Conservation (phyloP, 2,888 invertebrate genomes). For the Protodeltote pygarga region DNA sequence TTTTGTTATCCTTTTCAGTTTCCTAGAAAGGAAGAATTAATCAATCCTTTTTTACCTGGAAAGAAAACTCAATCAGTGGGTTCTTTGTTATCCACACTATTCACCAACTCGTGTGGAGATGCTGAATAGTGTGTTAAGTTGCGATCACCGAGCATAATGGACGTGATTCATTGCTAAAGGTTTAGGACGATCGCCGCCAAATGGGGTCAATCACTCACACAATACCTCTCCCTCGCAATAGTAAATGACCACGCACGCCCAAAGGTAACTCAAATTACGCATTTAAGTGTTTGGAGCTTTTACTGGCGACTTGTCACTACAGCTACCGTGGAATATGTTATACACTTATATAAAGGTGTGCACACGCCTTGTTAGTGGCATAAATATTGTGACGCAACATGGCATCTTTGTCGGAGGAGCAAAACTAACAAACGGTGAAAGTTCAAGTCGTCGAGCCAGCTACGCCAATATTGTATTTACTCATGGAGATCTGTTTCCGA, state of each 20-base stretch:
- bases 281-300: conserved; percentile 14
- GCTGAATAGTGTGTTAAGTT: conserved; percentile 52
- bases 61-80: conserved; percentile 7
- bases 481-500: conserved; percentile 24
- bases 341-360: conserved; percentile 57
- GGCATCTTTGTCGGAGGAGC: conserved; percentile 66
- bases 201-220: conserved; percentile 55
- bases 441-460: conserved; percentile 60
- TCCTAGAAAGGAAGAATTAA: background rate
- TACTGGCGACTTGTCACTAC: conserved; percentile 14
- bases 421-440: conserved; percentile 81
- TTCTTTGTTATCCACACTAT: no score
- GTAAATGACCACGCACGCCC: conserved; percentile 13
- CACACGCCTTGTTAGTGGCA: conserved; percentile 61
- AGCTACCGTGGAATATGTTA: conserved; percentile 32
- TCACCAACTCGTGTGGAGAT: conserved; percentile 25
- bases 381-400: conserved; percentile 67
- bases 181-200: conserved; percentile 38
- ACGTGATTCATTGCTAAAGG: conserved; percentile 54
- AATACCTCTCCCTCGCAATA: conserved; percentile 18
- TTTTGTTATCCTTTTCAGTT: background rate
- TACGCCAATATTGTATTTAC: conserved; percentile 35
- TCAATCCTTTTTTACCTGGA: background rate
- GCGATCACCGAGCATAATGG: conserved; percentile 50
- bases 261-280: conserved; percentile 23